Evolutionary conservation across 2,797 vertebrate genomes (phyloP), one percentile per base, ranked within the genome.

Genomic region (Brachymystax lenok): DNA sequence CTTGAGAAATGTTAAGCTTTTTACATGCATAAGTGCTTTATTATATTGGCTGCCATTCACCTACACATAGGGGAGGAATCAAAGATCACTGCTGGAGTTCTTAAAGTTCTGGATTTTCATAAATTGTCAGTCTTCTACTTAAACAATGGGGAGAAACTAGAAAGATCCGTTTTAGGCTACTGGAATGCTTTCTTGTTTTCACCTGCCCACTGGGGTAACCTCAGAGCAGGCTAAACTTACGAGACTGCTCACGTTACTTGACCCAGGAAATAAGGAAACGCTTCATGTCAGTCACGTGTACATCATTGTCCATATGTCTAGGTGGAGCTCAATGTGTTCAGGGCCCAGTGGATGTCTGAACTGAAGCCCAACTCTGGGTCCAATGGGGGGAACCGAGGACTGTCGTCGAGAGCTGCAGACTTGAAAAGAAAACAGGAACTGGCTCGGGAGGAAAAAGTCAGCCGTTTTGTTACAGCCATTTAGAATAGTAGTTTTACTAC

Each of bases 341-440:
- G 98, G 94, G 96, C 96, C 85, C 95, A 96, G 85, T 99, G 98
- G 98, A 98, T 99, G 97, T 97, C 98, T 88, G 98, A 99, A 88
- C 96, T 99, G 86, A 94, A 93, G 82, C 96, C 96, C 30, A 94
- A 91, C 82, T 86, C 92, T 30, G 93, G 92, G 82, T 92, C 91
- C 52, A 88, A 89, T 79, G 94, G 83, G 52, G 70, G 82, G 64
- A 92, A 92, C 77, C 87, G 87, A 72, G 88, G 91, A 19, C 81
- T 90, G 77, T 92, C 85, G 80, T 88, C 14, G 2, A 21, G 86
- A 71, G 88, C 91, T 6, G 88, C 93, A 80, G 95, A 97, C 80
- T 83, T 92, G 88, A 96, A 85, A 90, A 94, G 91, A 89, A 95
- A 93, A 61, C 96, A 96, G 83, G 97, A 99, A 24, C 89, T 94